These are phyloP conservation scores for Cryptocephalus moraei DNA, from an alignment of 2,888 invertebrate genomes.

Conservation along the genomic window DNA sequence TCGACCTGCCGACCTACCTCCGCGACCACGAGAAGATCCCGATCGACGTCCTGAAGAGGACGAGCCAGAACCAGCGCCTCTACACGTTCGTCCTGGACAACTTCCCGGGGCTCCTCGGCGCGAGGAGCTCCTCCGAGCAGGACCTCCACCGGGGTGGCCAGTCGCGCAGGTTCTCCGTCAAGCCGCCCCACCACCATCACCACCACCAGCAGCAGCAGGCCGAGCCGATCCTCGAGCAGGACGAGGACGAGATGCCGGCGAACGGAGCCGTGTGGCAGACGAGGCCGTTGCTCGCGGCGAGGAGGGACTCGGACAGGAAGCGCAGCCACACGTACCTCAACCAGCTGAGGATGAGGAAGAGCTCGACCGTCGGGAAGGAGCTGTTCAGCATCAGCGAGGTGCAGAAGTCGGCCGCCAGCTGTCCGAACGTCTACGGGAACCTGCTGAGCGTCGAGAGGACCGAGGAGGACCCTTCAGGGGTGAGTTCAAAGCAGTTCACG, in stretches of 20 bases:
- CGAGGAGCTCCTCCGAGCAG: conserved; percentile 54
- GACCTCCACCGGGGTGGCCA: conserved; percentile 37
- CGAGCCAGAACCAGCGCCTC: not conserved
- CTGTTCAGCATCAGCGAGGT: conserved; percentile 74
- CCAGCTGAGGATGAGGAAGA: conserved; percentile 61
- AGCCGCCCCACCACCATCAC: too few relatives aligned
- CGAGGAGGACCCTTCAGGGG: not conserved
- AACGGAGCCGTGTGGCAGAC: conserved; percentile 61
- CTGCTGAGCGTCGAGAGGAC: not conserved
- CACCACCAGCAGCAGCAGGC: conserved; percentile 26
- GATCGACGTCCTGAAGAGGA: not conserved
- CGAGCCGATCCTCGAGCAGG: conserved; percentile 3
- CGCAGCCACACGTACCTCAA: conserved; percentile 55
- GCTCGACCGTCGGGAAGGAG: conserved; percentile 67
- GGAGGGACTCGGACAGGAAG: conserved; percentile 68
- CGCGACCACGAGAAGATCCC: conserved; percentile 56
- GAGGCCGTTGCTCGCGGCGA: conserved; percentile 66
- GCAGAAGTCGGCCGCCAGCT: conserved; percentile 72
- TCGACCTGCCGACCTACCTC: conserved; percentile 65
- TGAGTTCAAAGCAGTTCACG: not conserved
- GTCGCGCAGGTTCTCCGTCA: not conserved
- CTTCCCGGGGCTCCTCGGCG: conserved; percentile 56
- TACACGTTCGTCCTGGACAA: conserved; percentile 50
- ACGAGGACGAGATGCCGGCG: conserved; percentile 35
- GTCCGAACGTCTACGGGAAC: conserved; percentile 73